These are phyloP conservation scores for Rhodophaea formosa DNA, from an alignment of 2,888 invertebrate species.

Conservation along the genomic window DNA sequence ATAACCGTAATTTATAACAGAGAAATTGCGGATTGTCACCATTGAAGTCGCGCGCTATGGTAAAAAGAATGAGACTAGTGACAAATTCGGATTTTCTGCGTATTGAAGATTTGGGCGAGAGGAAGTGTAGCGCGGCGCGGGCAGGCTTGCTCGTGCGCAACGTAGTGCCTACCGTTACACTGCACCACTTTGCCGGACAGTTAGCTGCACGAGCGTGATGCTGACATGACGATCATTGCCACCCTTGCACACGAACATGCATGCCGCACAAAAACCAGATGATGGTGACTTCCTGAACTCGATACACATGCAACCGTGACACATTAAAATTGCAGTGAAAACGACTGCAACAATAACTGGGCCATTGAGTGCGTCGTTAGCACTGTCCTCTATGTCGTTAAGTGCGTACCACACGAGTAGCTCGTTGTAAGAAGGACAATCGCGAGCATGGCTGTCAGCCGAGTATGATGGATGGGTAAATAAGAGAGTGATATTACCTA, in stretches of 20 bases:
- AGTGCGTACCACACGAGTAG: slow-evolving; percentile 48
- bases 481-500: slow-evolving; percentile 57
- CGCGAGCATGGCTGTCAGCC: slow-evolving; percentile 53
- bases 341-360: slow-evolving; percentile 44
- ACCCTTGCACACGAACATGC: slow-evolving; percentile 25
- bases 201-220: slow-evolving; percentile 43
- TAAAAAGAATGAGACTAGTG: slow-evolving; percentile 43
- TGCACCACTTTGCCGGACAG: slow-evolving; percentile 63
- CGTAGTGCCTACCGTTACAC: slow-evolving; percentile 61
- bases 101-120: slow-evolving; percentile 47
- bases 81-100: slow-evolving; percentile 55
- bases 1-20: slow-evolving; percentile 38
- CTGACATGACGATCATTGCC: slow-evolving; percentile 28
- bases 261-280: slow-evolving; percentile 21
- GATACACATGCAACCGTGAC: slow-evolving; percentile 20
- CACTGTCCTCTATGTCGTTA: slow-evolving; percentile 48
- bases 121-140: slow-evolving; percentile 23
- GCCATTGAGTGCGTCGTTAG: slow-evolving; percentile 55
- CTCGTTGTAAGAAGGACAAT: slow-evolving; percentile 46
- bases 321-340: slow-evolving; percentile 35
- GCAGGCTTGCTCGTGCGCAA: slow-evolving; percentile 52
- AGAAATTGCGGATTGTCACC: slow-evolving; percentile 31
- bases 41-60: slow-evolving; percentile 31
- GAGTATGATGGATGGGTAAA: slow-evolving; percentile 56
- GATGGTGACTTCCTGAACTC: slow-evolving; percentile 22